Base-by-base conservation (phyloP, 2,113 vertebrate species). In the Mionectes macconnelli region DNA sequence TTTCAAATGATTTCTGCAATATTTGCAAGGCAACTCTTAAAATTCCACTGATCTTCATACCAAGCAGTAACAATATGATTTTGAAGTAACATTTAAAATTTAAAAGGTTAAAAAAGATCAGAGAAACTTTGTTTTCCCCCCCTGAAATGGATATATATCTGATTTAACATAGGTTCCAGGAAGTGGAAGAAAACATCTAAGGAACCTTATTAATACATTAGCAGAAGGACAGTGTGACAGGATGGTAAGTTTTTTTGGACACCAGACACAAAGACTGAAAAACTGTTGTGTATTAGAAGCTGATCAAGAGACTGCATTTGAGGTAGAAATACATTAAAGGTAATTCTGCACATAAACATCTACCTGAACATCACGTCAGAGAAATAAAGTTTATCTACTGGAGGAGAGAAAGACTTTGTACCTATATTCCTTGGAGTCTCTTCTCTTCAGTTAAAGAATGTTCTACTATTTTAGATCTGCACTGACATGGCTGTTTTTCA, bases 331-430 rank as follows among this genome's bases (percentile, higher is more conserved):
- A 68, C 24, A 49, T 88, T 85, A 69, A 33, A 84, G 4, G 4
- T 24, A 77, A 50, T 84, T 94, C 52, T 94, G 37, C 28, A 49
- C 5, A 56, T 33, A 89, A 60, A 42, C 4, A 76, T 5, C 6
- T 81, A 59, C 72, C 55, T 75, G 69, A 88, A 92, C 96, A 95
- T 90, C n/a, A 87, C 49, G 37, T 92, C 40, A 94, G 84, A 67
- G 42, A 91, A 91, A 70, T 45, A 68, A 95, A 94, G 77, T 27
- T 20, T 50, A n/a, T 84, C 18, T 66, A 4, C 30, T 59, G 27
- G 6, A 37, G 74, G 25, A 96, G 18, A 90, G 55, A 30, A 59
- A 67, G 45, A 70, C 40, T 85, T 94, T 70, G 39, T 47, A 84
- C 47, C 23, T 56, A 6, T 35, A 64, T 72, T 74, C 49, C 18